These are phyloP conservation scores for Delphinus delphis DNA, from an alignment of 2,113 vertebrate genomes.

Conservation along the genomic window DNA sequence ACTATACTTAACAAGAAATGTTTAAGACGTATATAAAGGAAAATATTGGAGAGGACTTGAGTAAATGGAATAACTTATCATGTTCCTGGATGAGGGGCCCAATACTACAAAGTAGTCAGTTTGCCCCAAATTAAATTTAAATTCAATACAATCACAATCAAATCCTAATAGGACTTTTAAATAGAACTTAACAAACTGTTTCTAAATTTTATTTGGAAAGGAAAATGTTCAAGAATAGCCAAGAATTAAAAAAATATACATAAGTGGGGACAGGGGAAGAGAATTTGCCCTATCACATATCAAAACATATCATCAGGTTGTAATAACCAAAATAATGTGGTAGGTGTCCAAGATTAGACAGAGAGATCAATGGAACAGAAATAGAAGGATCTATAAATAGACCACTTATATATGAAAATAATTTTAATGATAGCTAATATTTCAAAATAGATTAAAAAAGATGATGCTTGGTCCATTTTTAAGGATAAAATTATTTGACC, in stretches of 20 bases:
- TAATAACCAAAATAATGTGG: neutral
- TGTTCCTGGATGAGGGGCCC: neutral
- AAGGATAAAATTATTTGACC: neutral
- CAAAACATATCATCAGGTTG: neutral
- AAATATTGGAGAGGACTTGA: neutral
- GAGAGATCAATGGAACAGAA: constrained; percentile 1
- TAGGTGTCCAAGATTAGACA: neutral
- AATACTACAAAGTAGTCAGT: neutral
- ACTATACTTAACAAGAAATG: neutral
- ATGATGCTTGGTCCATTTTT: neutral
- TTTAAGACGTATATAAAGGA: neutral
- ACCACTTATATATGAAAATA: neutral
- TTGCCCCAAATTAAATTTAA: constrained; percentile 42
- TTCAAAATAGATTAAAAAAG: constrained; percentile 24
- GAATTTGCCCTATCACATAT: neutral
- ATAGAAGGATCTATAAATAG: neutral
- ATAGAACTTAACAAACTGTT: neutral
- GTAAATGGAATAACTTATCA: neutral
- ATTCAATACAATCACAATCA: constrained; percentile 11
- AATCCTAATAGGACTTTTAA: neutral
- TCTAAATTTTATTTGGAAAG: constrained; percentile 25
- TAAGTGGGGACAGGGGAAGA: neutral
- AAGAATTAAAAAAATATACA: neutral
- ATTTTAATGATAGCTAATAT: constrained; percentile 11
- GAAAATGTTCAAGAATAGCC: neutral